phyloP scores from a whole-genome alignment of 2,888 invertebrate species.

The Hydrotaea diabolus region DNA sequence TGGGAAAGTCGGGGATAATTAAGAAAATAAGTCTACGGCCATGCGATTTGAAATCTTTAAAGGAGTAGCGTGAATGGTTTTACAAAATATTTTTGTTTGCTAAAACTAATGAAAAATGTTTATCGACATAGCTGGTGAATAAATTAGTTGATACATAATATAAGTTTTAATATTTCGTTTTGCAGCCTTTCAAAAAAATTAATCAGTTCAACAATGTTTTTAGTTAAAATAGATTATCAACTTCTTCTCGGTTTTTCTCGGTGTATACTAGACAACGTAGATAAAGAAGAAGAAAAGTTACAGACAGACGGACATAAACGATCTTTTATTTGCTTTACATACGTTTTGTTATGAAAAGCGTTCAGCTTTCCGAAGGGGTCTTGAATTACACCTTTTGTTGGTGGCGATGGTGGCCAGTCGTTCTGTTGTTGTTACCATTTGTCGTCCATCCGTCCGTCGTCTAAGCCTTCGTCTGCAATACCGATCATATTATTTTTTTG shows the following conservation, averaged over 20 bases:
- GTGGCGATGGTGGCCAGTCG: conserved; percentile 30
- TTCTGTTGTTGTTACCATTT: conserved; percentile 29
- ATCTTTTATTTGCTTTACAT: conserved; percentile 53
- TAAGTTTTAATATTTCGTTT: too few relatives aligned
- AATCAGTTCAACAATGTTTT: too few relatives aligned
- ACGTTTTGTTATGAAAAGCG: conserved; percentile 40
- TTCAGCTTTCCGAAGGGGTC: conserved; percentile 48
- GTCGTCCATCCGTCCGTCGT: not conserved
- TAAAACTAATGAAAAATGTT: too few relatives aligned
- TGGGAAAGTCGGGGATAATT: too few relatives aligned
- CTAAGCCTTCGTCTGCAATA: not conserved
- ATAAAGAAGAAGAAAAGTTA: not conserved
- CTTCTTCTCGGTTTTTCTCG: not conserved
- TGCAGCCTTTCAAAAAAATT: too few relatives aligned
- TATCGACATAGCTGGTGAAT: too few relatives aligned
- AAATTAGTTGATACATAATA: too few relatives aligned
- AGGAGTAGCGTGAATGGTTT: too few relatives aligned
- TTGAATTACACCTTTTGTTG: conserved; percentile 67
- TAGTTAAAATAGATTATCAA: not conserved
- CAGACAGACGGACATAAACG: not conserved
- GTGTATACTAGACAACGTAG: not conserved
- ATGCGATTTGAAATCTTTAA: too few relatives aligned
- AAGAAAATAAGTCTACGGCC: too few relatives aligned
- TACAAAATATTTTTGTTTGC: too few relatives aligned
- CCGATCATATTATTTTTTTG: not conserved